Percentiles rank a stretch among this genome's conserved stretches.
Conservation (phyloP, 2,113 vertebrate genomes). For the Muntiacus muntjak region DNA sequence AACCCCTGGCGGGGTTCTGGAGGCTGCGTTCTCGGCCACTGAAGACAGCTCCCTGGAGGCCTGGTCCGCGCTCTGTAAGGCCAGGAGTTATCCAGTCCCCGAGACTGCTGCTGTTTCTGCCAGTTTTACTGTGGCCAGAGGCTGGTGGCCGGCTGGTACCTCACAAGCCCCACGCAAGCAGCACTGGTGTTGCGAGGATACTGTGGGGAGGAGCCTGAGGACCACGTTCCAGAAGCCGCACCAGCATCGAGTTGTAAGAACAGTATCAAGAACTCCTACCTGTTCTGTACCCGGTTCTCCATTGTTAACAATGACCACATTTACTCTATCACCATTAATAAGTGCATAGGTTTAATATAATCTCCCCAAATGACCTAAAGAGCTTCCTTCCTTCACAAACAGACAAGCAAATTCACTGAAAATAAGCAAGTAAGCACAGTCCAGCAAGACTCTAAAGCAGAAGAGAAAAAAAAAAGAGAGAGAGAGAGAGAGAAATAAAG, state of each 20-base stretch:
- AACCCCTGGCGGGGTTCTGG: neutral
- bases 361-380: neutral
- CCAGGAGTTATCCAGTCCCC: neutral
- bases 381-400: neutral
- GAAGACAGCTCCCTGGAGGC: neutral
- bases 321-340: neutral
- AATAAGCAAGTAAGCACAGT: neutral
- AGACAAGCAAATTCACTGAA: neutral
- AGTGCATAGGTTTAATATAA: neutral
- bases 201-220: neutral
- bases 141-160: neutral
- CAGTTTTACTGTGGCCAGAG: neutral
- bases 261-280: neutral
- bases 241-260: neutral
- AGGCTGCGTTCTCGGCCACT: neutral
- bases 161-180: neutral
- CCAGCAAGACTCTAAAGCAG: neutral
- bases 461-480: neutral
- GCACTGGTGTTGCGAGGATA: neutral
- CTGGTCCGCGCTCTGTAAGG: neutral
- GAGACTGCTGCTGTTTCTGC: neutral
- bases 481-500: neutral
- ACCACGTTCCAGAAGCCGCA: rapidly evolving
- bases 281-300: neutral
- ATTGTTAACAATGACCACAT: neutral